Evolutionary conservation across 1,140 invertebrate genomes (phyloP).

Genomic region (Trichoplusia ni): DNA sequence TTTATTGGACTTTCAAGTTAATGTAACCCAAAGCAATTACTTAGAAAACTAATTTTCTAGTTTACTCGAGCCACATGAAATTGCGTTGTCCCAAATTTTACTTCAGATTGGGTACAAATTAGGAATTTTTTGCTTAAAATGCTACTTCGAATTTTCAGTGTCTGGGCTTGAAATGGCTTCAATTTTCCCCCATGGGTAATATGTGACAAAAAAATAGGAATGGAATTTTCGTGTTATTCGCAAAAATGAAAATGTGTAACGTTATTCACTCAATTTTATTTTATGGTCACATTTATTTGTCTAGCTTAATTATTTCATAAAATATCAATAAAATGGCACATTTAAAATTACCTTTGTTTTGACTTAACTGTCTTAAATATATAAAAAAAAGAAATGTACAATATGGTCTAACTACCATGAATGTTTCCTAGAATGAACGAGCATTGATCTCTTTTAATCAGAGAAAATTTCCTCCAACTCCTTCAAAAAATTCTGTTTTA

Average conservation of each 20-base stretch:
- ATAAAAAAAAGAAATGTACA: no score
- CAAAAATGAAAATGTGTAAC: conserved; percentile 6
- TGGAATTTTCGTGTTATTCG: neutral
- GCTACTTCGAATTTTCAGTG: neutral
- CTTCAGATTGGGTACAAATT: neutral
- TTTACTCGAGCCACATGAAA: neutral
- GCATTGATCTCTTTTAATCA: no score
- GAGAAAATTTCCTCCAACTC: no score
- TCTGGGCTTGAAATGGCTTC: neutral
- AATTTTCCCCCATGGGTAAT: conserved; percentile 16
- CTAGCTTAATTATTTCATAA: no score
- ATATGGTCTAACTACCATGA: no score
- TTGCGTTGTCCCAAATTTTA: neutral
- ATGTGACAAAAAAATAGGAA: neutral
- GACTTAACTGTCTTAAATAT: no score
- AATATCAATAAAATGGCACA: no score
- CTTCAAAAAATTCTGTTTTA: no score
- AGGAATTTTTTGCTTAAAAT: neutral
- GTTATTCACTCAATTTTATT: no score
- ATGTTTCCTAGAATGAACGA: no score
- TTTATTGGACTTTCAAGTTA: neutral
- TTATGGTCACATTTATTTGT: no score
- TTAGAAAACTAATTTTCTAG: conserved; percentile 7
- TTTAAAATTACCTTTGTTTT: no score
- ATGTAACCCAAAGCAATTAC: neutral